These are phyloP conservation scores for Drosophila kepulauana DNA, from an alignment of 1,140 invertebrate species.

Conservation along the genomic window DNA sequence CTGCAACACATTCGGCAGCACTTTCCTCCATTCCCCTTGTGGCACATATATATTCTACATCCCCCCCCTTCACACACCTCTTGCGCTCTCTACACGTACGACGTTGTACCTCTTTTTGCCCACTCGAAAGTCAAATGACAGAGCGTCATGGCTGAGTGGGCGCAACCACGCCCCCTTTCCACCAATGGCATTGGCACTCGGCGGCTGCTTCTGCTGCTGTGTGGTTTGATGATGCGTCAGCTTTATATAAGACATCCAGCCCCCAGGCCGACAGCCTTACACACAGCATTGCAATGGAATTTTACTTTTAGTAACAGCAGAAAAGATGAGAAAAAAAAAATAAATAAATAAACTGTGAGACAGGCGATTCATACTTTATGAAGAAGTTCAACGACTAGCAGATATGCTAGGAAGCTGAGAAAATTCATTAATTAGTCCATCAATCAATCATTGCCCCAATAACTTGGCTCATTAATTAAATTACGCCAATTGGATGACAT, in stretches of 20 bases:
- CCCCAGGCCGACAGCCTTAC: slow-evolving; percentile 44
- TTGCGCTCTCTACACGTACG: not conserved
- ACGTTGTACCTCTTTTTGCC: slow-evolving; percentile 30
- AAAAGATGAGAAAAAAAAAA: not conserved
- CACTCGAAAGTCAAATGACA: slow-evolving; percentile 72
- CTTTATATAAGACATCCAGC: slow-evolving; percentile 73
- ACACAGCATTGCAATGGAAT: slow-evolving; percentile 61
- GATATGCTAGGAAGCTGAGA: slow-evolving; percentile 6
- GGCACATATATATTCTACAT: slow-evolving; percentile 4
- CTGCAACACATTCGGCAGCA: slow-evolving; percentile 69
- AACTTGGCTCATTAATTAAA: not conserved
- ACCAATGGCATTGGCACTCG: slow-evolving; percentile 29
- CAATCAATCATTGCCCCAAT: not conserved
- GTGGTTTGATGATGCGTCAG: slow-evolving; percentile 72
- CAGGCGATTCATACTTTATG: not conserved
- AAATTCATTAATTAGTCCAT: not conserved
- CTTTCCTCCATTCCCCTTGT: not conserved
- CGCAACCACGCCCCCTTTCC: slow-evolving; percentile 6
- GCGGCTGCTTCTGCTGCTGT: slow-evolving; percentile 26
- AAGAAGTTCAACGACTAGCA: not conserved
- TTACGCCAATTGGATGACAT: not conserved
- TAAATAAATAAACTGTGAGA: not conserved
- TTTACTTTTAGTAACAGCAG: slow-evolving; percentile 55
- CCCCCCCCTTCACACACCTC: not conserved
- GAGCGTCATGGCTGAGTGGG: slow-evolving; percentile 58